phyloP scores from a whole-genome alignment of 2,113 vertebrate genomes.

The Tenebrosternarchus preto region DNA sequence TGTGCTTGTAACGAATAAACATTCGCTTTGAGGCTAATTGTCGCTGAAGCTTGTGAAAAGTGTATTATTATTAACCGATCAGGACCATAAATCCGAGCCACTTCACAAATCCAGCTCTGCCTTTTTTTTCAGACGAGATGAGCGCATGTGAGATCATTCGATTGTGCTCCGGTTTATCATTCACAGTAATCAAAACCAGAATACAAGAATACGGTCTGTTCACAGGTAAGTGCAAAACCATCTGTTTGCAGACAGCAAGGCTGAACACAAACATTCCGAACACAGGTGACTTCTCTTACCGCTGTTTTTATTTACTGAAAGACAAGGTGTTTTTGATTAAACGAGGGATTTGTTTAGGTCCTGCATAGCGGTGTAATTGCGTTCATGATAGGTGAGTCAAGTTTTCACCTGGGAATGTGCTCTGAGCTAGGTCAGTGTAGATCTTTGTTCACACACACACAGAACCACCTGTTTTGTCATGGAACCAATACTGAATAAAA shows the following conservation, averaged over 20 bases:
- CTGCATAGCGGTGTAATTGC: slow-evolving; percentile 58
- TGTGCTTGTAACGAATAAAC: slow-evolving; percentile 42
- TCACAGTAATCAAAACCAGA: slow-evolving; percentile 49
- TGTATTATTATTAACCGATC: slow-evolving; percentile 38
- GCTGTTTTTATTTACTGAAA: slow-evolving; percentile 64
- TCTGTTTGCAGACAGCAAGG: slow-evolving; percentile 48
- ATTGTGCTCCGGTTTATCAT: slow-evolving; percentile 30
- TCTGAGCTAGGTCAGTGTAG: slow-evolving; percentile 9
- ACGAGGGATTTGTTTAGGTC: slow-evolving; percentile 70
- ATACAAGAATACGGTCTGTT: not conserved
- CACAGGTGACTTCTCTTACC: slow-evolving; percentile 65
- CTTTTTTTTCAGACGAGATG: slow-evolving; percentile 9
- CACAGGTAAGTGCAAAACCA: slow-evolving; percentile 37
- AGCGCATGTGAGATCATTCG: slow-evolving; percentile 41
- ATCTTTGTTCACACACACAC: slow-evolving; percentile 22
- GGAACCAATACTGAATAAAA: slow-evolving; percentile 1
- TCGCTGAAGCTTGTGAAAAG: slow-evolving; percentile 33
- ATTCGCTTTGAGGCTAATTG: slow-evolving; percentile 49
- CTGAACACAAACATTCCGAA: slow-evolving; percentile 46
- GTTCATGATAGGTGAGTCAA: slow-evolving; percentile 65
- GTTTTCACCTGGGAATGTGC: slow-evolving; percentile 52
- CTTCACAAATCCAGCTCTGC: slow-evolving; percentile 16
- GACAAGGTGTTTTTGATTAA: slow-evolving; percentile 65
- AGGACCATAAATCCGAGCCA: slow-evolving; percentile 19
- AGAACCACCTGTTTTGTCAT: slow-evolving; percentile 40